phyloP scores from a whole-genome alignment of 2,113 vertebrate genomes.

The Macquaria ambigua region DNA sequence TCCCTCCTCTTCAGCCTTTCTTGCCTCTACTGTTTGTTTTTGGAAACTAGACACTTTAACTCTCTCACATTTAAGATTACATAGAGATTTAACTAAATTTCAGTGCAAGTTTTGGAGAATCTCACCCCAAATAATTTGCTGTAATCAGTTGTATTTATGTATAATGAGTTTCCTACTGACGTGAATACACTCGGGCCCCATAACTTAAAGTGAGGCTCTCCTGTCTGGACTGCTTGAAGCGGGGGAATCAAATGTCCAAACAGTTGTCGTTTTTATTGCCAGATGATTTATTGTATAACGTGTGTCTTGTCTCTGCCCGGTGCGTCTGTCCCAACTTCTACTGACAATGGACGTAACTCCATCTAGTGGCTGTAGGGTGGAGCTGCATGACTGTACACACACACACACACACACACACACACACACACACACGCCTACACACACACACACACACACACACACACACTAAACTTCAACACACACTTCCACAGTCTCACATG shows the following conservation, averaged over 20 bases:
- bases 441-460: too few species aligned
- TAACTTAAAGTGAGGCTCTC: background rate
- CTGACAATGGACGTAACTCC: constrained; percentile 8
- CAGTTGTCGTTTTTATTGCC: background rate
- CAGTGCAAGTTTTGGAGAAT: background rate
- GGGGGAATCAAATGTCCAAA: constrained; percentile 3
- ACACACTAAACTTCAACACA: too few species aligned
- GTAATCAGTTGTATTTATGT: background rate
- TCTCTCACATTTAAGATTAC: too few species aligned
- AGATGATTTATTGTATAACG: background rate
- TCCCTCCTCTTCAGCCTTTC: background rate
- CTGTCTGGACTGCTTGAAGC: too few species aligned
- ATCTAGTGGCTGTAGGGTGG: constrained; percentile 63
- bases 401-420: too few species aligned
- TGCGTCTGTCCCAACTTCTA: background rate
- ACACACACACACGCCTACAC: too few species aligned
- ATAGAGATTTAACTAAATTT: too few species aligned
- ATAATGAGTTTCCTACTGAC: background rate
- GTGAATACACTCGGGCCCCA: background rate
- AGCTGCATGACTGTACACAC: background rate
- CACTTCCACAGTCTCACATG: too few species aligned
- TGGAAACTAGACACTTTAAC: background rate
- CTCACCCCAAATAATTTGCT: background rate
- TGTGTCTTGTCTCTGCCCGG: background rate
- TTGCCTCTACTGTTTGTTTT: background rate